A percentile compares a stretch with the other conserved stretches of the same genome.
phyloP scores from a whole-genome alignment of 2,113 vertebrate genomes.

The Australoheros scitulus region DNA sequence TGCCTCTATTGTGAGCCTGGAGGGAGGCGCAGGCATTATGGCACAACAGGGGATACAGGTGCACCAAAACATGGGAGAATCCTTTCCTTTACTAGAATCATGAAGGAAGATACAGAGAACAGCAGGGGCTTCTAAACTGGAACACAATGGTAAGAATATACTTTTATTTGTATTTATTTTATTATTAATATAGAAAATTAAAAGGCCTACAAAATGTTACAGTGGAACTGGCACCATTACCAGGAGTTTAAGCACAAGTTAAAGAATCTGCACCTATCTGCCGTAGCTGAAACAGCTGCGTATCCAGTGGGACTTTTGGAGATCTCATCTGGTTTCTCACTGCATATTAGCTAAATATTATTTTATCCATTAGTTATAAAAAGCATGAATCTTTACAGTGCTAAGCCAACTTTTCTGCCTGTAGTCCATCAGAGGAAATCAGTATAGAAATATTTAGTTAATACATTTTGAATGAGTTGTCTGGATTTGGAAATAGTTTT shows the following conservation, averaged over 20 bases:
- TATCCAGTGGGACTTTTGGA: background rate
- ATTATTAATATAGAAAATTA: background rate
- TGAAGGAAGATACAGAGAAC: background rate
- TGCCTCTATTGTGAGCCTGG: background rate
- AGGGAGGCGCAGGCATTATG: background rate
- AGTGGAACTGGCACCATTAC: background rate
- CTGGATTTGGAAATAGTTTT: background rate
- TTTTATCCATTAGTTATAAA: too few relatives aligned
- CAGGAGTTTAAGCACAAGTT: background rate
- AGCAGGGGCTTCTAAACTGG: background rate
- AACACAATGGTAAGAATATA: constrained; percentile 38
- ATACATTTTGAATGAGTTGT: background rate
- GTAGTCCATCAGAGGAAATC: too few relatives aligned
- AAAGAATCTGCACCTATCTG: background rate
- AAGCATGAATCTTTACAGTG: too few relatives aligned
- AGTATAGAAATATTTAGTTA: background rate
- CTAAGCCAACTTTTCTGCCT: too few relatives aligned
- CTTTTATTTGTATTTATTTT: background rate
- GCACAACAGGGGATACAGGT: background rate
- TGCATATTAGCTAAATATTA: too few relatives aligned
- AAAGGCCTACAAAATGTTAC: background rate
- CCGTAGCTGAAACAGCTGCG: background rate
- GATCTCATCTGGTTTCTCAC: too few relatives aligned
- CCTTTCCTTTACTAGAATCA: background rate
- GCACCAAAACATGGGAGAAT: background rate